Evolutionary conservation across 1,140 invertebrate genomes (phyloP).

Genomic region (Vanessa tameamea): DNA sequence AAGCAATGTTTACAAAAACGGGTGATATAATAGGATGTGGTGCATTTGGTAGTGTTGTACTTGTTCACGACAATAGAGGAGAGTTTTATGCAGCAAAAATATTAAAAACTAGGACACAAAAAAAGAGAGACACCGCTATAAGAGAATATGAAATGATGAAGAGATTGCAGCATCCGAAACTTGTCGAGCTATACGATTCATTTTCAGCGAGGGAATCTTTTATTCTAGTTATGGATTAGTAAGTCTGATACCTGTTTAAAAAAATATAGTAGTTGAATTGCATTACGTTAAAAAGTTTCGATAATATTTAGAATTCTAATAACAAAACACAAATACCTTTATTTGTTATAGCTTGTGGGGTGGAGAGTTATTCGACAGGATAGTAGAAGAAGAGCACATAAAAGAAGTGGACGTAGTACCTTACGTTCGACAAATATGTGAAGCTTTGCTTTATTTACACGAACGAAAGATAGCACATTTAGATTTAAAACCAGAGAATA

Average conservation of each 20-base stretch:
- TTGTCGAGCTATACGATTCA: conserved; percentile 92
- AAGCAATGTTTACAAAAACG: conserved; percentile 37
- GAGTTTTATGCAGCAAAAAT: conserved; percentile 94
- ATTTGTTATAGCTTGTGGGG: conserved; percentile 87
- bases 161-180: conserved; percentile 92
- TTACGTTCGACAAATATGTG: conserved; percentile 95
- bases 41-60: conserved; percentile 88
- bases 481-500: conserved; percentile 97
- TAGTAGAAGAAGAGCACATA: conserved; percentile 95
- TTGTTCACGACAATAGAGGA: conserved; percentile 86
- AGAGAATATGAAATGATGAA: conserved; percentile 96
- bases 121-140: conserved; percentile 91
- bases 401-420: conserved; percentile 94
- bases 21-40: conserved; percentile 90
- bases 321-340: no score
- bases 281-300: no score
- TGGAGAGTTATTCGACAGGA: conserved; percentile 95
- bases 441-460: conserved; percentile 95
- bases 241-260: conserved; percentile 75
- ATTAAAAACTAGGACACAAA: conserved; percentile 89
- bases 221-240: conserved; percentile 97
- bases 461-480: conserved; percentile 91
- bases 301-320: no score
- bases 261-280: not conserved
- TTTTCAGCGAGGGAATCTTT: conserved; percentile 93